Evolutionary conservation across 2,888 invertebrate genomes (phyloP).

Genomic region (Monochamus alternatus): DNA sequence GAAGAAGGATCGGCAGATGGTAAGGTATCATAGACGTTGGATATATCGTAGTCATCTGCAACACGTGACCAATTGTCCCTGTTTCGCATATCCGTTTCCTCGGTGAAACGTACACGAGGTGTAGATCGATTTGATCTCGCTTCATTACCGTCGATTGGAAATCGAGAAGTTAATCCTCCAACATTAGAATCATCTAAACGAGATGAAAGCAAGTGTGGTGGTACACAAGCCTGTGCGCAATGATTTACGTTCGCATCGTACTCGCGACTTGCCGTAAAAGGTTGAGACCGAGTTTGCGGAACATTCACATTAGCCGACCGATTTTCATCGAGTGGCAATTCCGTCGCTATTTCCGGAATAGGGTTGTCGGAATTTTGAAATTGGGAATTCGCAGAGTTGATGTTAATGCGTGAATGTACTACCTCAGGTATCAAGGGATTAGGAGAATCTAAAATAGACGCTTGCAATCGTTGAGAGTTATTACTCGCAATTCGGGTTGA

Average conservation of each 20-base stretch:
- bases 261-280: neutral
- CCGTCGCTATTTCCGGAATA: neutral
- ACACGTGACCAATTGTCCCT: neutral
- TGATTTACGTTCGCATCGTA: neutral
- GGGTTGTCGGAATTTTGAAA: neutral
- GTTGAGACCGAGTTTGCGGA: too few species aligned
- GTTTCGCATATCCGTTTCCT: neutral
- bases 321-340: too few species aligned
- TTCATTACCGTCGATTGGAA: neutral
- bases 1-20: neutral
- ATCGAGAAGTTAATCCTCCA: neutral
- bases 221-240: neutral
- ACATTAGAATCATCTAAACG: neutral
- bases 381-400: neutral
- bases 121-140: neutral
- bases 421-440: neutral
- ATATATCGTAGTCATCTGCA: neutral
- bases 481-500: neutral
- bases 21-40: neutral
- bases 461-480: neutral
- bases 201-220: neutral
- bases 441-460: slow-evolving; percentile 1
- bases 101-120: neutral
- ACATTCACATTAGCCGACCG: too few species aligned
- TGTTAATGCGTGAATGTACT: neutral